phyloP scores from a whole-genome alignment of 2,113 vertebrate species.

The Acanthochromis polyacanthus region DNA sequence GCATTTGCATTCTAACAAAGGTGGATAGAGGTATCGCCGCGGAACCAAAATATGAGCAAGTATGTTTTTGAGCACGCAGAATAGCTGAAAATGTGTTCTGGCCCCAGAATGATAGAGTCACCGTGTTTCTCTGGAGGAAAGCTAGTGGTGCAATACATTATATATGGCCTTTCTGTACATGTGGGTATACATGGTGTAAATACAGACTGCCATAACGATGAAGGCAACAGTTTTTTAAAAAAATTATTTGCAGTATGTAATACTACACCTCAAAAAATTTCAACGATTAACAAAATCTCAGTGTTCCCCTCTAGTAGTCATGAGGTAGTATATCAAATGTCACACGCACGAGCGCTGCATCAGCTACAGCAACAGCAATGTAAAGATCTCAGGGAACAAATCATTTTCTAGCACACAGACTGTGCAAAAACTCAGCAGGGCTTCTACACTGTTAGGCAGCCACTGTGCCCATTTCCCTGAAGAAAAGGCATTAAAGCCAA shows the following conservation, averaged over 20 bases:
- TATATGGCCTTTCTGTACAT: too few relatives aligned
- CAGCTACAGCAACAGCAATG: not conserved
- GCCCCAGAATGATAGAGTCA: too few relatives aligned
- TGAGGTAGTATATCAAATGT: not conserved
- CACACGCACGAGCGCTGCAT: not conserved
- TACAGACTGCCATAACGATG: not conserved
- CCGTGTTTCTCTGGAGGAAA: too few relatives aligned
- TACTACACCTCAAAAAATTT: not conserved
- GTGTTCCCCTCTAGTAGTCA: not conserved
- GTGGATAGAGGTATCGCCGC: too few relatives aligned
- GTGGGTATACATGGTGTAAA: not conserved
- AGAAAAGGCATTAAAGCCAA: not conserved
- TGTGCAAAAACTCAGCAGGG: not conserved
- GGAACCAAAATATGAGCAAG: too few relatives aligned
- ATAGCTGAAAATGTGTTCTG: too few relatives aligned
- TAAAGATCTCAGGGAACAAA: not conserved
- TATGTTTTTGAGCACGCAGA: too few relatives aligned
- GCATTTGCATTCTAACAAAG: too few relatives aligned
- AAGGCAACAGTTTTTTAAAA: not conserved
- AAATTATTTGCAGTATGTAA: not conserved
- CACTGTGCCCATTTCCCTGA: not conserved
- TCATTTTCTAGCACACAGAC: not conserved
- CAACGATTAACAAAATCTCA: not conserved
- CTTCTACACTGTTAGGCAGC: not conserved
- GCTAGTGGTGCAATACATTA: too few relatives aligned